Base-by-base conservation (phyloP, 2,113 vertebrate genomes). In the Thamnaconus septentrionalis region DNA sequence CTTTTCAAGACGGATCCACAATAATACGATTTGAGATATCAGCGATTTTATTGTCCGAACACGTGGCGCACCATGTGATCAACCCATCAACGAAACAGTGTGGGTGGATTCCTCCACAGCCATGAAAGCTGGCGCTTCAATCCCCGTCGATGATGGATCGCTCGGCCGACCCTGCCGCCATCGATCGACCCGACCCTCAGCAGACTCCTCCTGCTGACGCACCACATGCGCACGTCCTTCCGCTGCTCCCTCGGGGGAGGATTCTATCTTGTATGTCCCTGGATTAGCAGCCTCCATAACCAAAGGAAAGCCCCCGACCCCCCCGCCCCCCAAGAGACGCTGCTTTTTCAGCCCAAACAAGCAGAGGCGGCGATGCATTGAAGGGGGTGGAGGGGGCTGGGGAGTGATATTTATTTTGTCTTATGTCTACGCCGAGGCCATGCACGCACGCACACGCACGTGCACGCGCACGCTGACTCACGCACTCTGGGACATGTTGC, bases 91-190 rank as follows among this genome's bases (percentile, higher is more conserved):
- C 18, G 2, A 31, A 31, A 31, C 18, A 31, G 6, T 5, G 8
- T 4, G 12, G 39, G 53, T 47, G 59, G 53, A 83, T 82, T 83
- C 71, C 81, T 81, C 53, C 62, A 73, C 73, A 66, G 4, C 4
- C 3, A 31, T 31, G 18, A 31, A 31, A 31, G 18, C 18, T 58
- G 63, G 42, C 67, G 53, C 69, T 60, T 64, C 56, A 42, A 41
- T 56, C 7, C 18, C 18, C 18, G 18, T 31, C 18, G 18, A 31
- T 31, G 18, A 31, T 31, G 18, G 18, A 31, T 31, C 18, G 2
- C 18, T 31, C 18, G 18, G 18, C 18, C 18, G 18, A 31, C 18
- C 18, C 18, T 31, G 18, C 18, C 18, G 18, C 18, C 18, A 31
- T 31, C 18, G 18, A 31, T 31, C 18, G 18, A 8, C 5, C 11